Conservation (phyloP, 2,113 vertebrate genomes). For the Chelonoidis abingdonii region DNA sequence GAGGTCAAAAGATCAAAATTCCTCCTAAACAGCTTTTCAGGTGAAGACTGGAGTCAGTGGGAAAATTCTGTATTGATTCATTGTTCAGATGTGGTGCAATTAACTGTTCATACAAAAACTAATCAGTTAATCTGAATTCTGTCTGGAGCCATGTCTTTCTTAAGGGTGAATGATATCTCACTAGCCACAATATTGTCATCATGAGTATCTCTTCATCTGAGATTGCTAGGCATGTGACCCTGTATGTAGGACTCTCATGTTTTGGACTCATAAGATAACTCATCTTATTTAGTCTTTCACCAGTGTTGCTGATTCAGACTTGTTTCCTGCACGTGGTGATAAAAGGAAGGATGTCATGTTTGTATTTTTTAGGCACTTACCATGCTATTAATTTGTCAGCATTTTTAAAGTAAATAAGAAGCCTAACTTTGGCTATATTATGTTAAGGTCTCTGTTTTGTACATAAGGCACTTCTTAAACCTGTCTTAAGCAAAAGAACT, state of each 20-base stretch:
- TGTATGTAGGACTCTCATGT: neutral
- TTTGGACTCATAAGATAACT: neutral
- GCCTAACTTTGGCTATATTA: neutral
- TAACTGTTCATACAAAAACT: neutral
- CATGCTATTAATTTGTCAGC: neutral
- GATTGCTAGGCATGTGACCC: neutral
- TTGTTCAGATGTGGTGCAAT: neutral
- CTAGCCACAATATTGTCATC: neutral
- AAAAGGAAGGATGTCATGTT: neutral
- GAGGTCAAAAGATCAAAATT: neutral
- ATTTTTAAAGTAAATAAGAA: neutral
- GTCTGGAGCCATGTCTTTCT: neutral
- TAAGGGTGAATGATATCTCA: neutral
- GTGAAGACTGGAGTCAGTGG: neutral
- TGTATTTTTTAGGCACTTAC: neutral
- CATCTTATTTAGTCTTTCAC: neutral
- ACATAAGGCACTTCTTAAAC: neutral
- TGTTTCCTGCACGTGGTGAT: neutral
- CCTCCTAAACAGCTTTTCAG: neutral
- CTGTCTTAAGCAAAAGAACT: neutral
- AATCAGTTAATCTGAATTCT: neutral
- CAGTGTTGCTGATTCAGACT: neutral
- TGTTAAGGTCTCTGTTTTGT: constrained; percentile 5
- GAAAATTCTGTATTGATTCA: neutral
- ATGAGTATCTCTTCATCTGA: neutral